phyloP scores from a whole-genome alignment of 2,797 vertebrate species.

The Malurus leucopterus region DNA sequence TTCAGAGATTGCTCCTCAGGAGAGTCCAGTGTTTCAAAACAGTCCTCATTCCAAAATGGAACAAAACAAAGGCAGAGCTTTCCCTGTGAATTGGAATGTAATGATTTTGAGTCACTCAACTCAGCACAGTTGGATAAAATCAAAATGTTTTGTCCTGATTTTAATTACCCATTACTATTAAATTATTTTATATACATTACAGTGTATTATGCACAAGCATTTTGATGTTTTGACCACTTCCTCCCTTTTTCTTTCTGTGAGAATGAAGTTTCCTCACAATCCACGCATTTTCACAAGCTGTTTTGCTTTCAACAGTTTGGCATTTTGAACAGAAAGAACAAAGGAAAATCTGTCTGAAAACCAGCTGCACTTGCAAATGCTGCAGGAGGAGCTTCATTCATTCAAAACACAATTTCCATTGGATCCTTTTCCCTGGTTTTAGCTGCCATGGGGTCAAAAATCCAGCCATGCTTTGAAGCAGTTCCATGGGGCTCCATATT shows the following conservation, averaged over 20 bases:
- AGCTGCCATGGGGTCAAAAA: not conserved
- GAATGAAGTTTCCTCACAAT: conserved; percentile 39
- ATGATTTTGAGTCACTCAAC: conserved; percentile 41
- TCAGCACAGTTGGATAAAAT: conserved; percentile 40
- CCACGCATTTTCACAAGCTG: conserved; percentile 43
- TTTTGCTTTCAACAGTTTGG: conserved; percentile 57
- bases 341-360: conserved; percentile 18
- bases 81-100: conserved; percentile 26
- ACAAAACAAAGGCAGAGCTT: conserved; percentile 33
- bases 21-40: conserved; percentile 22
- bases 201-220: conserved; percentile 40
- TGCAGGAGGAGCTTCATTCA: conserved; percentile 20
- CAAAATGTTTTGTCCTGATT: conserved; percentile 59
- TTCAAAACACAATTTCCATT: conserved; percentile 30
- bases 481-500: not conserved
- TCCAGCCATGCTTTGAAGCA: conserved; percentile 26
- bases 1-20: not conserved
- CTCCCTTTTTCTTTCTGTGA: conserved; percentile 33
- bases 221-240: conserved; percentile 63
- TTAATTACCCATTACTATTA: conserved; percentile 63
- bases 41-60: not conserved
- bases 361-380: conserved; percentile 57
- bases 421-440: not conserved
- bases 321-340: conserved; percentile 31
- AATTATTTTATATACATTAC: conserved; percentile 59